These are phyloP conservation scores for Cnemophilus loriae DNA, from an alignment of 2,113 vertebrate genomes.

Conservation along the genomic window DNA sequence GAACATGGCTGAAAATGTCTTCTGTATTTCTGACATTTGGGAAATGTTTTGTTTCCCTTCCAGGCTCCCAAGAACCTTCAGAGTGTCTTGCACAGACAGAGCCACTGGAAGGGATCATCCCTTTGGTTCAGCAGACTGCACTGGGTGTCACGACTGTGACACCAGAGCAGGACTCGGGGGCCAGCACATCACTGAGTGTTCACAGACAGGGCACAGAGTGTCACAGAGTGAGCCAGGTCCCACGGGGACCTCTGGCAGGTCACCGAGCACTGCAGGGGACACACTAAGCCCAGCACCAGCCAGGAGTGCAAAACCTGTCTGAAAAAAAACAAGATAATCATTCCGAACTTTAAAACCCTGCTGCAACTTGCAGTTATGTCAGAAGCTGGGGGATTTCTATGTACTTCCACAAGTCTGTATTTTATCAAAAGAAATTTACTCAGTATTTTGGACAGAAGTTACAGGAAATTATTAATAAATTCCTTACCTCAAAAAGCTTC, in stretches of 20 bases:
- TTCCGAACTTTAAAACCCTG: background rate
- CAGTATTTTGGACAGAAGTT: constrained; percentile 41
- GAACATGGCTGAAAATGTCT: background rate
- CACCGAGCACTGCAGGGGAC: background rate
- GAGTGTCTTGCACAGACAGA: background rate
- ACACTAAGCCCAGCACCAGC: background rate
- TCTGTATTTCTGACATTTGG: background rate
- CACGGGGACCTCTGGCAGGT: background rate
- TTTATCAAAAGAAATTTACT: constrained; percentile 44
- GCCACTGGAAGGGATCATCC: background rate
- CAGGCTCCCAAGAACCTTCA: background rate
- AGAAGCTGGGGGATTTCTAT: background rate
- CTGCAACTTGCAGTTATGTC: background rate
- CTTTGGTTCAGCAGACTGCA: background rate
- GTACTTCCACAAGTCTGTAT: background rate
- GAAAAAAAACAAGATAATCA: background rate
- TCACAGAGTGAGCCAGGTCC: background rate
- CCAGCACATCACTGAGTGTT: background rate
- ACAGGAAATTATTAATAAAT: constrained; percentile 47
- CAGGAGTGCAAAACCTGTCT: background rate
- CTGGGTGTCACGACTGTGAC: fast-evolving
- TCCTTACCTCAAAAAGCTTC: constrained; percentile 38
- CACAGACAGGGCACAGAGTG: background rate
- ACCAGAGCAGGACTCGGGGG: background rate
- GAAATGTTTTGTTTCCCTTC: background rate